Evolutionary conservation across 2,113 vertebrate species (phyloP).

Genomic region (Periophthalmodon schlosseri): DNA sequence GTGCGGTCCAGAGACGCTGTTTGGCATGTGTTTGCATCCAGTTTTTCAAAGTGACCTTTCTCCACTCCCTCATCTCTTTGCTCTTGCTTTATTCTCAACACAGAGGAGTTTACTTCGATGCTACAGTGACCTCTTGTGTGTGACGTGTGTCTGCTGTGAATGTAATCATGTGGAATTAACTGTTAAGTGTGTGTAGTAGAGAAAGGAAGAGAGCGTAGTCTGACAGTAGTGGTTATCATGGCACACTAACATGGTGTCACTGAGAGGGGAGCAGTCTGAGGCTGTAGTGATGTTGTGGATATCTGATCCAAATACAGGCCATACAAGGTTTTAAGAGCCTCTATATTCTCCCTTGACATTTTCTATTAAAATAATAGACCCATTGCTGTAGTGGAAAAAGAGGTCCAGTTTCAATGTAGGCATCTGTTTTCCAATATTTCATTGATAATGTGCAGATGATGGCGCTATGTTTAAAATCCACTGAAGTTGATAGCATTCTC

Average conservation of each 20-base stretch:
- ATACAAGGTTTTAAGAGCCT: slow-evolving; percentile 32
- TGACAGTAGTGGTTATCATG: slow-evolving; percentile 40
- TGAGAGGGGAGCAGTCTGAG: slow-evolving; percentile 48
- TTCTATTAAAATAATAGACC: slow-evolving; percentile 61
- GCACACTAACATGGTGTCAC: slow-evolving; percentile 52
- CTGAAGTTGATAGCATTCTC: slow-evolving; percentile 27
- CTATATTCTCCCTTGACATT: slow-evolving; percentile 56
- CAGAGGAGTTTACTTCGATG: slow-evolving; percentile 50
- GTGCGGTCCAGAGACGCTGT: slow-evolving; percentile 71
- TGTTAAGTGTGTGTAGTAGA: slow-evolving; percentile 32
- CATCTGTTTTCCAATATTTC: slow-evolving; percentile 42
- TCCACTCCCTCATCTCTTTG: slow-evolving; percentile 54
- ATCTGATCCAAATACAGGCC: slow-evolving; percentile 52
- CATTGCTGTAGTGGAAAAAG: slow-evolving; percentile 34
- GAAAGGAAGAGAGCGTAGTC: slow-evolving; percentile 33
- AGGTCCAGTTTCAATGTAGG: slow-evolving; percentile 10
- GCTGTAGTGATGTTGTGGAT: slow-evolving; percentile 30
- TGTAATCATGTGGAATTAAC: slow-evolving; percentile 65
- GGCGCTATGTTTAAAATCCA: slow-evolving; percentile 26
- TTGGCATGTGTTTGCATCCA: slow-evolving; percentile 80
- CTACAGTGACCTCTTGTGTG: slow-evolving; percentile 57
- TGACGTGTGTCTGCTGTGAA: slow-evolving; percentile 44
- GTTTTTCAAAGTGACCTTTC: slow-evolving; percentile 83
- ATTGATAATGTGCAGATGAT: slow-evolving; percentile 34
- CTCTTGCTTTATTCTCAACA: slow-evolving; percentile 56